Evolutionary conservation across 2,888 invertebrate species (phyloP).

Genomic region (Isoperla grammatica): DNA sequence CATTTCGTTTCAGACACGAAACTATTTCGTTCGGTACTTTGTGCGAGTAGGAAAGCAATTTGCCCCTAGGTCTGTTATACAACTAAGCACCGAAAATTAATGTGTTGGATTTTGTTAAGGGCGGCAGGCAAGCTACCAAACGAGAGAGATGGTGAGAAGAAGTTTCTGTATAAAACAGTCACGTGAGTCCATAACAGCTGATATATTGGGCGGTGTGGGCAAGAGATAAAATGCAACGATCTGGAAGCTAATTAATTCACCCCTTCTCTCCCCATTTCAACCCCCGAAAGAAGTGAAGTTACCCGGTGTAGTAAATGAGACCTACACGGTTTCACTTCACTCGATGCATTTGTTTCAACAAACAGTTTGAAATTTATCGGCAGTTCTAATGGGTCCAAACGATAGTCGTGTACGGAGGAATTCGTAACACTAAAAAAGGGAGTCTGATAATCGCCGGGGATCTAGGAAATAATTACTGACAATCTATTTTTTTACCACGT

Average conservation of each 20-base stretch:
- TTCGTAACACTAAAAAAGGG: no score
- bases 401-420: no score
- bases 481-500: no score
- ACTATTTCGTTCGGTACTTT: no score
- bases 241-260: constrained; percentile 16
- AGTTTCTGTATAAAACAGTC: constrained; percentile 18
- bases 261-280: neutral
- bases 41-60: no score
- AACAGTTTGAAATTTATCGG: neutral
- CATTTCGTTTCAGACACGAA: no score
- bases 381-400: no score
- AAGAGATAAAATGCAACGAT: constrained; percentile 18
- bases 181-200: constrained; percentile 5
- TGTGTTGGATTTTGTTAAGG: constrained; percentile 11
- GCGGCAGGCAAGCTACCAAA: neutral
- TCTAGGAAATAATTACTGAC: no score
- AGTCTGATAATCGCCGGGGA: no score
- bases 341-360: neutral
- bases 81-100: constrained; percentile 4
- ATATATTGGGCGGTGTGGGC: constrained; percentile 14
- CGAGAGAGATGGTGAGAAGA: neutral
- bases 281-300: neutral
- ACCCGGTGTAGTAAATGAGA: constrained; percentile 3
- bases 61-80: no score
- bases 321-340: neutral